Evolutionary conservation across 2,113 vertebrate genomes (phyloP).

Genomic region (Calonectris borealis): DNA sequence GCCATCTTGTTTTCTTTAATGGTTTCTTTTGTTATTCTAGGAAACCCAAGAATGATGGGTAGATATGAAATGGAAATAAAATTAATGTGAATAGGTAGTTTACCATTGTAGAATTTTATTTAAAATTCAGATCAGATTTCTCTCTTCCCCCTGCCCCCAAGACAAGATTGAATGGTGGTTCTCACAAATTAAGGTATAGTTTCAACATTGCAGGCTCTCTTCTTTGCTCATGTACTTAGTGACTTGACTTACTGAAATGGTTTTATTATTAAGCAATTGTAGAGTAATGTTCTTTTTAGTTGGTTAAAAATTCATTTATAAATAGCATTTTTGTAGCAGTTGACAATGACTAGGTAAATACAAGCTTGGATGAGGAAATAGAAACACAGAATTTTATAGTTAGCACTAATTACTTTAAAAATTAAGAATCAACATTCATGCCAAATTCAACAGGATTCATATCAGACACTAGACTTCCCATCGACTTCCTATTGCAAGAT

Average conservation of each 20-base stretch:
- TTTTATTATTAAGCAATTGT: background rate
- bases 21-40: background rate
- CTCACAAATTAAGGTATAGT: background rate
- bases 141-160: background rate
- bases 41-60: background rate
- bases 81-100: background rate
- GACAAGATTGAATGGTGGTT: background rate
- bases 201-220: background rate
- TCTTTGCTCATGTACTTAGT: background rate
- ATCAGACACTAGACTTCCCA: background rate
- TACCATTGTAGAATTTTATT: background rate
- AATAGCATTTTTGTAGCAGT: background rate
- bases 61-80: background rate
- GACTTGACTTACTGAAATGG: background rate
- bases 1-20: background rate
- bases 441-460: background rate
- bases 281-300: background rate
- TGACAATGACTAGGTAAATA: background rate
- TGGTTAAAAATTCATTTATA: background rate
- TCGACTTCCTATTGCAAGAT: background rate
- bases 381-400: background rate
- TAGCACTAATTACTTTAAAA: background rate
- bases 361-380: background rate
- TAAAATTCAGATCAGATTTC: conserved; percentile 20
- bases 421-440: background rate